A percentile compares a stretch with the other conserved stretches of the same genome.
phyloP scores from a whole-genome alignment of 2,888 invertebrate genomes.

The Limnephilus marmoratus region DNA sequence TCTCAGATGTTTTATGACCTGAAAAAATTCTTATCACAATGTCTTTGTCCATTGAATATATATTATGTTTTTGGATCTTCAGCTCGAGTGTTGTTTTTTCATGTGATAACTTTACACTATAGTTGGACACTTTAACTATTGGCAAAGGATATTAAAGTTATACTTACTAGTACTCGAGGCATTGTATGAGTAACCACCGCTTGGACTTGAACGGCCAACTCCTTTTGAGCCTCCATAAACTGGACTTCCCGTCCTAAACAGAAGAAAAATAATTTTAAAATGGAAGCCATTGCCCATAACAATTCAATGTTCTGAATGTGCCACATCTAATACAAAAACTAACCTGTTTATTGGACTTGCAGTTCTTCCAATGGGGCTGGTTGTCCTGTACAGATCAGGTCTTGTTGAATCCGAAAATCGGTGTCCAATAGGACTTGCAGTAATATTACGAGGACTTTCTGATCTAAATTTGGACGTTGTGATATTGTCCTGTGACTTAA shows the following conservation, averaged over 20 bases:
- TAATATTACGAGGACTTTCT: conserved; percentile 74
- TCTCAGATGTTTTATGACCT: too few relatives aligned
- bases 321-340: not conserved
- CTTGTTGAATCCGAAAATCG: conserved; percentile 77
- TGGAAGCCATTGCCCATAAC: not conserved
- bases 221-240: conserved; percentile 69
- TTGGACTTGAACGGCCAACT: conserved; percentile 22
- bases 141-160: not conserved
- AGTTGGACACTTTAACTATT: too few relatives aligned
- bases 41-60: too few relatives aligned
- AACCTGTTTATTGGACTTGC: conserved; percentile 76
- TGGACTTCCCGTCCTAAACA: conserved; percentile 62
- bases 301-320: too few relatives aligned
- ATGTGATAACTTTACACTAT: too few relatives aligned
- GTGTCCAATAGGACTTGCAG: conserved; percentile 76
- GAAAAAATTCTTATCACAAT: too few relatives aligned
- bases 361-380: conserved; percentile 78
- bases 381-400: conserved; percentile 74
- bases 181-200: conserved; percentile 70
- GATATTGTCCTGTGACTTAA: conserved; percentile 73
- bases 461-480: conserved; percentile 71
- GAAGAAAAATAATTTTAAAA: not conserved
- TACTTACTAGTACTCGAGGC: conserved; percentile 30
- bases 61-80: too few relatives aligned
- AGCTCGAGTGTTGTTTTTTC: too few relatives aligned